phyloP scores from a whole-genome alignment of 92 coral and sea anemone genomes.

The Porites cylindrica region DNA sequence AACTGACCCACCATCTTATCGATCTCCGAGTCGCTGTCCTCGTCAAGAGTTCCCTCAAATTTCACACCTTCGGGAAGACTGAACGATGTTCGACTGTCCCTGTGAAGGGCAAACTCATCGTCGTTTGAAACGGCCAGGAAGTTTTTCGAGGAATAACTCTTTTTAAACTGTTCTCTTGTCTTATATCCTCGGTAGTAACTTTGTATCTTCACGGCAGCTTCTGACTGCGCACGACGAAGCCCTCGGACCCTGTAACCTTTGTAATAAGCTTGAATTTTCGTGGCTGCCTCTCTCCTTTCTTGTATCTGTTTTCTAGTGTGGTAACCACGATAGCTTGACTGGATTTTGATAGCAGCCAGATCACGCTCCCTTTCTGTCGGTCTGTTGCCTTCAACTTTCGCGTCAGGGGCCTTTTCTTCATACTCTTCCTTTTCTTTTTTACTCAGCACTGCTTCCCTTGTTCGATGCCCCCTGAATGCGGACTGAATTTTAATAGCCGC shows the following conservation, averaged over 20 bases:
- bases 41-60: constrained; percentile 85
- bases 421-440: neutral
- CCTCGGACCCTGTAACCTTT: constrained; percentile 52
- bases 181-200: constrained; percentile 63
- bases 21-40: constrained; percentile 86
- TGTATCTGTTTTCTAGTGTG: constrained; percentile 50
- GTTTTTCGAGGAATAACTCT: constrained; percentile 45
- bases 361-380: neutral
- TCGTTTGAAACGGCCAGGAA: constrained; percentile 29
- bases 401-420: neutral
- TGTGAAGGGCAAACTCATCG: constrained; percentile 50
- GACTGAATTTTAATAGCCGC: constrained; percentile 76
- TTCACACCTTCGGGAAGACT: constrained; percentile 87
- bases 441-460: constrained; percentile 59
- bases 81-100: constrained; percentile 80
- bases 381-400: neutral
- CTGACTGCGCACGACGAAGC: constrained; percentile 35
- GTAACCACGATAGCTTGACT: constrained; percentile 87
- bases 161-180: constrained; percentile 44
- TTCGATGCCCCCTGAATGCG: constrained; percentile 62
- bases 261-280: constrained; percentile 72
- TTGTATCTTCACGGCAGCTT: constrained; percentile 58
- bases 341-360: constrained; percentile 77
- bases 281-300: constrained; percentile 58
- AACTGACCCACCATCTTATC: constrained; percentile 77